Evolutionary conservation across 1,140 invertebrate genomes (phyloP).

Genomic region (Monomorium pharaonis): DNA sequence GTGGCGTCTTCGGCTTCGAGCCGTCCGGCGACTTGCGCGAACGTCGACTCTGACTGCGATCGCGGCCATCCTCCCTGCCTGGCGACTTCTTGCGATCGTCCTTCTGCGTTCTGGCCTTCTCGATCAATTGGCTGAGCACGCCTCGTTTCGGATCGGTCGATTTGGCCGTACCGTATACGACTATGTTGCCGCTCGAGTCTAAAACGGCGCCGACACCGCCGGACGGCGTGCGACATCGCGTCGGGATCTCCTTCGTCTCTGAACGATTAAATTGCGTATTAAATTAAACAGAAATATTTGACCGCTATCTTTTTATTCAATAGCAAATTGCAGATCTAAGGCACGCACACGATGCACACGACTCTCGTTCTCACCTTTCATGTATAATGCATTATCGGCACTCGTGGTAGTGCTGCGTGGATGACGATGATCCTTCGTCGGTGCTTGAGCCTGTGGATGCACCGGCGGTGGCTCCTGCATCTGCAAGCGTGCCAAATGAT

Average conservation of each 20-base stretch:
- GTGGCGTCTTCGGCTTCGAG: conserved; percentile 85
- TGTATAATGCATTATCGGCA: conserved; percentile 82
- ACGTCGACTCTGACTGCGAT: conserved; percentile 80
- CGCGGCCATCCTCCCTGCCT: conserved; percentile 80
- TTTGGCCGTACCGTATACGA: conserved; percentile 81
- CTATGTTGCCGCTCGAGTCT: conserved; percentile 83
- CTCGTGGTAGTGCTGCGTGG: conserved; percentile 76
- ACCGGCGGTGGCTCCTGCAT: conserved; percentile 82
- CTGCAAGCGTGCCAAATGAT: conserved; percentile 86
- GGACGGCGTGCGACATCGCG: conserved; percentile 81
- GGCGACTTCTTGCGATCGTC: conserved; percentile 86
- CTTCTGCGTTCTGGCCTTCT: conserved; percentile 85
- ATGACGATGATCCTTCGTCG: conserved; percentile 82
- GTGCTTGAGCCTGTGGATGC: conserved; percentile 72
- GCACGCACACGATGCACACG: not conserved
- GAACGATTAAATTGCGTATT: not conserved
- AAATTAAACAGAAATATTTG: not conserved
- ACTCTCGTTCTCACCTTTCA: conserved; percentile 79
- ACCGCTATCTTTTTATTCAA: too few relatives aligned
- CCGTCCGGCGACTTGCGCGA: conserved; percentile 84
- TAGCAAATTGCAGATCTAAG: too few relatives aligned
- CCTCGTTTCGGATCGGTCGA: conserved; percentile 82
- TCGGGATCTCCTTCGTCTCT: conserved; percentile 82
- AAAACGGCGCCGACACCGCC: conserved; percentile 79
- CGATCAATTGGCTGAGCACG: conserved; percentile 86